phyloP scores from a whole-genome alignment of 2,113 vertebrate species.

The Aptenodytes forsteri region DNA sequence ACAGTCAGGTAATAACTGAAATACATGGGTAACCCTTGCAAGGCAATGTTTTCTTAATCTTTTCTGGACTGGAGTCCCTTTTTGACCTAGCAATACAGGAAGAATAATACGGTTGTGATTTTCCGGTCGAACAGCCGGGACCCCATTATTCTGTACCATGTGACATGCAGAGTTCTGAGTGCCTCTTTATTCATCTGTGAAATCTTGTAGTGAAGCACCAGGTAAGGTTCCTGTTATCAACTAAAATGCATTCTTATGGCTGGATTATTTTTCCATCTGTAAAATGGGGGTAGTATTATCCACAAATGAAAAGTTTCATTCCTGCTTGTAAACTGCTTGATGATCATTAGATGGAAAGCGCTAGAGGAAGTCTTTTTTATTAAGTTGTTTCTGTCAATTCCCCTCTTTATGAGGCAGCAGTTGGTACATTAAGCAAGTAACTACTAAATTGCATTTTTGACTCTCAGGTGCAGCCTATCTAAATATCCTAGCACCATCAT shows the following conservation, averaged over 20 bases:
- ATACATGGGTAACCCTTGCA: fast-evolving
- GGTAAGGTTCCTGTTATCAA: not conserved
- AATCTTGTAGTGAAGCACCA: not conserved
- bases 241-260: not conserved
- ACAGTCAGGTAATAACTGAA: not conserved
- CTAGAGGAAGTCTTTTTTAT: not conserved
- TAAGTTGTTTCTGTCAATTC: not conserved
- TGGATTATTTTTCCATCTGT: not conserved
- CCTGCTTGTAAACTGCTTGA: not conserved
- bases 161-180: not conserved
- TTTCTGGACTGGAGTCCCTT: not conserved
- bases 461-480: not conserved
- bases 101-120: fast-evolving
- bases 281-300: not conserved
- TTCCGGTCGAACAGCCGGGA: not conserved
- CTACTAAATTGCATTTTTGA: not conserved
- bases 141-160: fast-evolving
- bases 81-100: not conserved
- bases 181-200: not conserved
- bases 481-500: not conserved
- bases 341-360: not conserved
- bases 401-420: not conserved
- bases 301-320: not conserved
- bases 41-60: not conserved
- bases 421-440: not conserved